Percentiles rank a stretch among this genome's conserved stretches.
Conservation (phyloP, 2,888 invertebrate species). For the Synanthedon tipuliformis region DNA sequence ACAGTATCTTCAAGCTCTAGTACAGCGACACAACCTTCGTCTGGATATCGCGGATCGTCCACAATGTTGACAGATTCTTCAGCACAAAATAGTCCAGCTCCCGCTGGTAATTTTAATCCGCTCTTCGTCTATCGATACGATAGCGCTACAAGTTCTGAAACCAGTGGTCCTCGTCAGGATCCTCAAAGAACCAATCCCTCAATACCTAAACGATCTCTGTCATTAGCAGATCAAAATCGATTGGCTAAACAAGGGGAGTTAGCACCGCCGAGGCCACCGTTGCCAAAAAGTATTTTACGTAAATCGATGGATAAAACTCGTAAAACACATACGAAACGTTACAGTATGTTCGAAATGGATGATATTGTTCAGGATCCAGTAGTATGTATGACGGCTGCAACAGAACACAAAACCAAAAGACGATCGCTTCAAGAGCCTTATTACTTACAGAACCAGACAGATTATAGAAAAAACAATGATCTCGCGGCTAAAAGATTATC, state of each 20-base stretch:
- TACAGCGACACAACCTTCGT: slow-evolving; percentile 84
- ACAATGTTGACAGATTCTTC: slow-evolving; percentile 83
- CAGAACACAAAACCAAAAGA: slow-evolving; percentile 71
- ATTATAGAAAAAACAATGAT: slow-evolving; percentile 65
- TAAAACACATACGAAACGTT: slow-evolving; percentile 73
- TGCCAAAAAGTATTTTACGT: slow-evolving; percentile 79
- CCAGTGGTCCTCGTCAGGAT: slow-evolving; percentile 74
- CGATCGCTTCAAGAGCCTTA: slow-evolving; percentile 83
- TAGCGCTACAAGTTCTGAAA: slow-evolving; percentile 78
- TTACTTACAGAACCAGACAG: slow-evolving; percentile 68
- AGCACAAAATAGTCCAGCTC: slow-evolving; percentile 76
- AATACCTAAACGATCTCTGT: slow-evolving; percentile 77
- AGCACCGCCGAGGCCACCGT: slow-evolving; percentile 77
- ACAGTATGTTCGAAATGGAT: slow-evolving; percentile 85
- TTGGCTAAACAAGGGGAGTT: slow-evolving; percentile 57
- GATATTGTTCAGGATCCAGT: slow-evolving; percentile 64
- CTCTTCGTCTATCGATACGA: slow-evolving; percentile 87
- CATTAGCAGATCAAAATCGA: slow-evolving; percentile 67
- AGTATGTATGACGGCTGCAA: slow-evolving; percentile 54
- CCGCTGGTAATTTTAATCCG: slow-evolving; percentile 73
- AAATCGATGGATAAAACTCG: slow-evolving; percentile 71
- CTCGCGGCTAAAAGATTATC: slow-evolving; percentile 62
- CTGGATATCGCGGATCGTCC: slow-evolving; percentile 88
- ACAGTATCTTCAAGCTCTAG: slow-evolving; percentile 76
- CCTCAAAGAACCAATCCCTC: slow-evolving; percentile 60